Evolutionary conservation across 2,888 invertebrate genomes (phyloP), one percentile per base, ranked within the genome.

Genomic region (Eristalinus sepulchralis): DNA sequence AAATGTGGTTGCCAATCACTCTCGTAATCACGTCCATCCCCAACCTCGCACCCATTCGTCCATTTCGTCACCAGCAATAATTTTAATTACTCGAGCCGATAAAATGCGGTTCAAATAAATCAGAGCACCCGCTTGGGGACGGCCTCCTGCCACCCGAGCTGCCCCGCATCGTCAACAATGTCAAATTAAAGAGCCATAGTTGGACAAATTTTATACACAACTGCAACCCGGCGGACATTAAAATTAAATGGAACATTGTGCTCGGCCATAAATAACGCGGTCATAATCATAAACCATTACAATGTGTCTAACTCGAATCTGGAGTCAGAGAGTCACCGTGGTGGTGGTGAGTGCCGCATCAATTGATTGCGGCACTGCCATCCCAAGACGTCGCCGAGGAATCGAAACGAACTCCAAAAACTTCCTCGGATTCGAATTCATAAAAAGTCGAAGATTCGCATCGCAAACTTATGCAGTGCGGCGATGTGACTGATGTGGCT

Each of bases 161-260:
- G 66, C 71, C 60, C 59, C 68, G 67, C 72, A 36, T 71, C 73
- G 82, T 62, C 82, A 86, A 82, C 85, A 70, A 68, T 77, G 76
- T 78, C 57, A 68, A 86, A 81, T 85, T 85, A 82, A 85, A 81
- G 72, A 64, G 57, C 72, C 85, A 82, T 77, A 78, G 72, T 70
- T 70, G 72, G 59, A 77, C 68, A 73, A 66, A 85, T 73, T 78
- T 64, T 53, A 67, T 73, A 36, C 85, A 68, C 47, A 85, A 81
- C 55, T 55, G 63, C 59, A 71, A 64, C 81, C 76, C 63, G 39
- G 27, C 33, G 17, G 33, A 68, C 82, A 85, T 85, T 82, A 85
- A 85, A 85, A 82, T 85, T 85, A 85, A 85, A 85, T 78, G 82
- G 77, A 78, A 82, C 85, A 85, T 82, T 82, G 85, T 85, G 59